Evolutionary conservation across 2,888 invertebrate species (phyloP), one percentile per base, ranked within the genome.

Genomic region (Acanthosepion esculentum): DNA sequence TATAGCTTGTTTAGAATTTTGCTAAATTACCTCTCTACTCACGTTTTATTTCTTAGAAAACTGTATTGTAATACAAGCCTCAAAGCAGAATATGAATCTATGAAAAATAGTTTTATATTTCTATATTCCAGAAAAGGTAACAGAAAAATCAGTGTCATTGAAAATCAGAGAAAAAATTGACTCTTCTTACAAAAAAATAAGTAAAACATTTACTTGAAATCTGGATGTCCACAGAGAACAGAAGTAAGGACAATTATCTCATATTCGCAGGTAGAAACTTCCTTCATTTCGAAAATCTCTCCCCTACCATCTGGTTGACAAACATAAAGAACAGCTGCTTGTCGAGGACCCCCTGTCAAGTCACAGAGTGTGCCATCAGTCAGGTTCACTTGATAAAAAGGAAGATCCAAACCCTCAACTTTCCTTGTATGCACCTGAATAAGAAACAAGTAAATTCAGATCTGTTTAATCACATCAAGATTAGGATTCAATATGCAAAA

Each of bases 221-320:
- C 98, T 0, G 99, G 99, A 98, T 99, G 99, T 78, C 98, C 98
- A 97, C 99, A 99, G 0, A 99, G 98, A 23, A 98, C 97, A 0
- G 99, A 98, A 0, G 99, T 99, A 48, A 99, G 98, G 29, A 99
- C 98, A 29, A 99, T 98, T 5, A 98, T 98, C 97, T 99, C 99
- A 97, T 99, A 99, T 97, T 99, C 98, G 97, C 99, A 99, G 0
- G 99, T 99, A 0, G 99, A 98, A 0, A 98, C 98, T 97, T 99
- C 99, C 97, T 99, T 99, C 95, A 99, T 98, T 0, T 99, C 99
- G 97, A 98, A 99, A 5, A 99, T 98, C 97, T 99, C 99, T 96
- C 99, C 99, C 96, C 99, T 98, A 5, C 99, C 99, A 96, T 98
- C 98, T 8, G 98, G 98, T 94, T 97, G 99, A 97, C 99, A 99